Evolutionary conservation across 2,113 vertebrate genomes (phyloP).

Genomic region (Silurus glanis): DNA sequence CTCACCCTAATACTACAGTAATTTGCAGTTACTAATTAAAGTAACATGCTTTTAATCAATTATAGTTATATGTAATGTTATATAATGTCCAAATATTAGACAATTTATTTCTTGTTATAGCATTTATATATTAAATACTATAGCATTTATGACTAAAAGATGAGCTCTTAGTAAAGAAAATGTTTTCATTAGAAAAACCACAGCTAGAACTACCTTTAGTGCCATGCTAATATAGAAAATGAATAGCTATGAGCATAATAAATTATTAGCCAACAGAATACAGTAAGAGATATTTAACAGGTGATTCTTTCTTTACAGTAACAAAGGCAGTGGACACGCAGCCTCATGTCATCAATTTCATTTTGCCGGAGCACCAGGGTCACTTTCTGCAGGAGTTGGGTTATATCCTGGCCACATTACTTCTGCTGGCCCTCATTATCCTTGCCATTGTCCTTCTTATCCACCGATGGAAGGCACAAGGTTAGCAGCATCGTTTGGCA

Average conservation of each 20-base stretch:
- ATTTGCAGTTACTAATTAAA: no score
- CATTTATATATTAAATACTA: no score
- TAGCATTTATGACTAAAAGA: no score
- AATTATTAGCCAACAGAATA: no score
- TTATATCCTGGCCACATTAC: conserved; percentile 84
- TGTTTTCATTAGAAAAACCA: no score
- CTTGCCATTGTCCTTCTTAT: conserved; percentile 77
- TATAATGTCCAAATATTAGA: no score
- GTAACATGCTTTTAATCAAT: no score
- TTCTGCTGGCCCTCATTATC: conserved; percentile 83
- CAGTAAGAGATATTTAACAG: not conserved
- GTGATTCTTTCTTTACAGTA: conserved; percentile 66
- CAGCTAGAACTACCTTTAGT: no score
- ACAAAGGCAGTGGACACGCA: conserved; percentile 72
- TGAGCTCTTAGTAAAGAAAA: no score
- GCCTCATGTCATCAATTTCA: conserved; percentile 85
- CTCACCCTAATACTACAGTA: no score
- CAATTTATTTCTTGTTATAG: no score
- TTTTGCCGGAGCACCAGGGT: conserved; percentile 81
- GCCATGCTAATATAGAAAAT: not conserved
- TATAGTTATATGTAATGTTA: no score
- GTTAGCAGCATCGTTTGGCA: conserved; percentile 59
- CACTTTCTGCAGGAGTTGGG: conserved; percentile 90
- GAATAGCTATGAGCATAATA: not conserved
- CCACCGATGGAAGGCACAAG: conserved; percentile 72